phyloP scores from a whole-genome alignment of 2,888 invertebrate species.

The Troilus luridus region DNA sequence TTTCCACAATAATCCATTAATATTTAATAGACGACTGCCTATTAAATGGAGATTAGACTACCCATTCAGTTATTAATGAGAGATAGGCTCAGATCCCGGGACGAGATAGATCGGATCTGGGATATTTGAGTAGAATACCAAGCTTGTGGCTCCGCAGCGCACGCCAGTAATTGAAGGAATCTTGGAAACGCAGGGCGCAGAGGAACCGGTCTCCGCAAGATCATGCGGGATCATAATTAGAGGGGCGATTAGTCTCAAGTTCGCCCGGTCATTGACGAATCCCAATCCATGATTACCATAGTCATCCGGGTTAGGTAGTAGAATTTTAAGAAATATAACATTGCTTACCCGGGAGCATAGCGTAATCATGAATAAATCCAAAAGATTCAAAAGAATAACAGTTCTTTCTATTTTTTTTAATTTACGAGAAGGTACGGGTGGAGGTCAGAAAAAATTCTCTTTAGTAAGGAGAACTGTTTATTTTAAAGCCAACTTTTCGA shows the following conservation, averaged over 20 bases:
- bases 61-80: constrained; percentile 11
- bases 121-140: constrained; percentile 46
- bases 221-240: not conserved
- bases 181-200: constrained; percentile 32
- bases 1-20: constrained; percentile 10
- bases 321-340: not conserved
- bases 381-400: too few species aligned
- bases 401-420: too few species aligned
- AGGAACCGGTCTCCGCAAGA: not conserved
- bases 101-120: constrained; percentile 7
- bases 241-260: not conserved
- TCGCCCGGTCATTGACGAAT: not conserved
- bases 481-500: too few species aligned
- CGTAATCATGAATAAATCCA: too few species aligned
- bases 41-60: constrained; percentile 29
- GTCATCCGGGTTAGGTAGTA: not conserved
- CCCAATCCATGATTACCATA: not conserved
- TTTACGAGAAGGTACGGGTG: too few species aligned
- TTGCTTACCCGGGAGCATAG: not conserved
- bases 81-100: not conserved
- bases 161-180: constrained; percentile 35
- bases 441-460: too few species aligned
- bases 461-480: too few species aligned
- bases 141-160: constrained; percentile 3
- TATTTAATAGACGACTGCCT: constrained; percentile 20